Evolutionary conservation across 2,113 vertebrate species (phyloP).

Genomic region (Phainopepla nitens): DNA sequence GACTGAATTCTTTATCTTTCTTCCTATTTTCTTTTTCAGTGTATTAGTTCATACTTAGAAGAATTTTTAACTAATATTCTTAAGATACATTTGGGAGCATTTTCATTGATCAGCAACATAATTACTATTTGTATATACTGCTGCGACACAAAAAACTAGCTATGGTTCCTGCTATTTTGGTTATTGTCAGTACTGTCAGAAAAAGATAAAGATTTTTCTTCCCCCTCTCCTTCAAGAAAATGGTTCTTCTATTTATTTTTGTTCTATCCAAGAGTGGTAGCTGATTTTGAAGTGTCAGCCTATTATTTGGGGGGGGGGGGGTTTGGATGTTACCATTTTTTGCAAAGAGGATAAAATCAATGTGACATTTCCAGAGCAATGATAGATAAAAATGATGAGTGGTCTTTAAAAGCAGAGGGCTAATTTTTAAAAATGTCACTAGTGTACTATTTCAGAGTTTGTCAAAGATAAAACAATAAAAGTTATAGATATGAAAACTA

Average conservation of each 20-base stretch:
- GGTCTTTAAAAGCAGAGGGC: conserved; percentile 70
- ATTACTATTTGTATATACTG: neutral
- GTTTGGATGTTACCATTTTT: conserved; percentile 75
- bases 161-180: conserved; percentile 24
- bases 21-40: neutral
- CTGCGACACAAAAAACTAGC: conserved; percentile 10
- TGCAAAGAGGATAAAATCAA: conserved; percentile 79
- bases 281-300: conserved; percentile 72
- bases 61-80: neutral
- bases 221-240: conserved; percentile 69
- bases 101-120: neutral
- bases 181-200: conserved; percentile 29
- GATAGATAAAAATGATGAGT: conserved; percentile 73
- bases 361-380: conserved; percentile 79
- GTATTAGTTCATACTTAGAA: neutral
- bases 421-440: conserved; percentile 78
- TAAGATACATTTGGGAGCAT: neutral
- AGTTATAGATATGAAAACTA: conserved; percentile 69
- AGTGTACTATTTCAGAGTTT: conserved; percentile 71
- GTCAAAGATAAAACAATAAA: conserved; percentile 75
- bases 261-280: conserved; percentile 59
- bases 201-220: conserved; percentile 1
- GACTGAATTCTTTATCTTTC: neutral
- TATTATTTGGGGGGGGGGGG: conserved; percentile 28
- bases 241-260: conserved; percentile 74